Conservation (phyloP, 2,797 vertebrate species). For the Phalloptychus januarius region DNA sequence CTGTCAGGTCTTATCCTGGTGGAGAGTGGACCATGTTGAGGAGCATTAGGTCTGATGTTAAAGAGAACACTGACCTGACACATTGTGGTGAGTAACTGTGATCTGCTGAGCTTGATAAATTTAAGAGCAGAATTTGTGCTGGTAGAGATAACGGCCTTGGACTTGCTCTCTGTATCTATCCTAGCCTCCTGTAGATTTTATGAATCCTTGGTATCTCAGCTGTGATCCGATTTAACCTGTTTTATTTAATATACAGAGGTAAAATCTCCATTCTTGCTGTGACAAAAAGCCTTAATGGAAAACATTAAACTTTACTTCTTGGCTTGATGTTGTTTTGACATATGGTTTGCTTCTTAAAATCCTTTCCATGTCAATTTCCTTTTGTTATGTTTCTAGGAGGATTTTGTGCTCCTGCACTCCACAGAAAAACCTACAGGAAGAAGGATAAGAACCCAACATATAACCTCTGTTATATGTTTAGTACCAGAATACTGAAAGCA, state of each 20-base stretch:
- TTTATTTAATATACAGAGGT: neutral
- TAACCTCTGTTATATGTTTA: no score
- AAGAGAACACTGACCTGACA: slow-evolving; percentile 64
- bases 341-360: neutral
- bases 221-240: slow-evolving; percentile 33
- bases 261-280: neutral
- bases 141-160: slow-evolving; percentile 43
- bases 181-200: slow-evolving; percentile 1
- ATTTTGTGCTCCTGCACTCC: neutral
- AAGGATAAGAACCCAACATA: neutral
- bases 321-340: neutral
- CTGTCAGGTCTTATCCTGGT: slow-evolving; percentile 45
- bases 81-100: slow-evolving; percentile 63
- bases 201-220: slow-evolving; percentile 4
- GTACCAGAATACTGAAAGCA: neutral
- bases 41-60: slow-evolving; percentile 58
- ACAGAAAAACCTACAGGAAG: neutral
- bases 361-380: neutral
- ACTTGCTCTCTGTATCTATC: slow-evolving; percentile 32
- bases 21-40: slow-evolving; percentile 51
- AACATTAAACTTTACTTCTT: neutral
- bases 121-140: slow-evolving; percentile 57
- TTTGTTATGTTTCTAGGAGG: neutral
- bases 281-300: neutral
- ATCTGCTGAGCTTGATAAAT: slow-evolving; percentile 70